Conservation (phyloP, 1,140 invertebrate genomes). For the Neodiprion fabricii region DNA sequence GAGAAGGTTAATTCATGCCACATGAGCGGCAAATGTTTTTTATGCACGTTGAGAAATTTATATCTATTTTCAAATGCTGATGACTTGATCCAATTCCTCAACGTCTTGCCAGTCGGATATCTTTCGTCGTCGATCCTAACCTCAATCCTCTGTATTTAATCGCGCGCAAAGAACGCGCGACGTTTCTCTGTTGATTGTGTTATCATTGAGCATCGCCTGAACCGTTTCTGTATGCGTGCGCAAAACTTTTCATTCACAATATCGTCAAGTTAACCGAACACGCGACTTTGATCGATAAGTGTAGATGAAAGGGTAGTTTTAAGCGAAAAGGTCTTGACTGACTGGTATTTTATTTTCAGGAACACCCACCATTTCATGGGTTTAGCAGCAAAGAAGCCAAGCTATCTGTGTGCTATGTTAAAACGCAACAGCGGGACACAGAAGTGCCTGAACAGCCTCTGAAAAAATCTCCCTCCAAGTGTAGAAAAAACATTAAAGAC, state of each 20-base stretch:
- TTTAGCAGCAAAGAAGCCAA: conserved; percentile 57
- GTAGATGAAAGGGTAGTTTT: too few species aligned
- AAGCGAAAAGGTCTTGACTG: neutral
- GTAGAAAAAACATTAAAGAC: neutral
- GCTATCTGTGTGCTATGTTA: conserved; percentile 45
- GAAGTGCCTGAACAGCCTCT: conserved; percentile 3
- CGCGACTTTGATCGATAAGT: too few species aligned
- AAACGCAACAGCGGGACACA: conserved; percentile 45
- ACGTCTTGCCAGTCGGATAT: neutral
- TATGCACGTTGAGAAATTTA: neutral
- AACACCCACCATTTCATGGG: conserved; percentile 57
- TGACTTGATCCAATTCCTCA: neutral
- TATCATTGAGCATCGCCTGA: too few species aligned
- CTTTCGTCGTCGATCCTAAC: conserved; percentile 1
- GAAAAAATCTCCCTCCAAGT: too few species aligned
- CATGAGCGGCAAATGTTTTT: conserved; percentile 7
- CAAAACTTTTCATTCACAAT: too few species aligned
- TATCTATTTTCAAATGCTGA: conserved; percentile 1
- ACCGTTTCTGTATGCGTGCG: too few species aligned
- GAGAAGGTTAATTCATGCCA: conserved; percentile 13
- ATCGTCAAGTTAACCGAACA: too few species aligned
- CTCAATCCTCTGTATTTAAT: neutral
- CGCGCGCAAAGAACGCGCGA: too few species aligned
- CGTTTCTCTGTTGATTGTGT: too few species aligned
- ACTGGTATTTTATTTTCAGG: conserved; percentile 36